Conservation (phyloP, 2,888 invertebrate genomes). For the Chrysolina oricalcia region DNA sequence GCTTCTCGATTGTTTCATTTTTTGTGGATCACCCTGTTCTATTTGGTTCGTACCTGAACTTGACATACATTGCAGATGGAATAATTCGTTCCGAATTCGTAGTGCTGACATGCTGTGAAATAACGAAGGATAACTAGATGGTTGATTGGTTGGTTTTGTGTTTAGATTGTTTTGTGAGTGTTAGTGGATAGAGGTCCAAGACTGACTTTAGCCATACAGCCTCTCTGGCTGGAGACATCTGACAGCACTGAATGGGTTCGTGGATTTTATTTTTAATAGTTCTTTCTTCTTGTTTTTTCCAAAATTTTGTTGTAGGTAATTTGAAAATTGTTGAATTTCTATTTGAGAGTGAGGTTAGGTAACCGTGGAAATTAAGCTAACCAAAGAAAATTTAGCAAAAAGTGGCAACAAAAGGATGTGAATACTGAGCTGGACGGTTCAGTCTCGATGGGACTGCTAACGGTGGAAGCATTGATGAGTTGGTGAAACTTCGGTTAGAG, state of each 20-base stretch:
- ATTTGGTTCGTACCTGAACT: slow-evolving; percentile 2
- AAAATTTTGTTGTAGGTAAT: too few species aligned
- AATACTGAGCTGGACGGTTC: too few species aligned
- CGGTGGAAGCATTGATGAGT: too few species aligned
- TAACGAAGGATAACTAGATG: neutral
- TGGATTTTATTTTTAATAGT: neutral
- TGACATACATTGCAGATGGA: slow-evolving; percentile 12
- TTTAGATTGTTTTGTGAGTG: neutral
- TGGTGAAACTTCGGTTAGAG: too few species aligned
- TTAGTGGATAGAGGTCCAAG: neutral
- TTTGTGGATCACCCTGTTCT: slow-evolving; percentile 13
- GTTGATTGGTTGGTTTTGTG: neutral
- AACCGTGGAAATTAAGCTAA: too few species aligned
- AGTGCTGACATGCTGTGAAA: neutral
- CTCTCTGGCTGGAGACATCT: neutral
- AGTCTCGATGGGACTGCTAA: too few species aligned
- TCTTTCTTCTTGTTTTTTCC: too few species aligned
- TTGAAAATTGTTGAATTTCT: too few species aligned
- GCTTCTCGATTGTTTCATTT: neutral
- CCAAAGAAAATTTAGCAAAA: too few species aligned
- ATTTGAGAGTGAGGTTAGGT: too few species aligned
- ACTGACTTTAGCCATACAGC: neutral
- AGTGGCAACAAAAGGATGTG: too few species aligned
- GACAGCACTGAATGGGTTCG: neutral
- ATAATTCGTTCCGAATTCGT: neutral